Percentiles rank a stretch among this genome's conserved stretches.
Conservation (phyloP, 2,797 vertebrate species). For the Chromobotia macracanthus region DNA sequence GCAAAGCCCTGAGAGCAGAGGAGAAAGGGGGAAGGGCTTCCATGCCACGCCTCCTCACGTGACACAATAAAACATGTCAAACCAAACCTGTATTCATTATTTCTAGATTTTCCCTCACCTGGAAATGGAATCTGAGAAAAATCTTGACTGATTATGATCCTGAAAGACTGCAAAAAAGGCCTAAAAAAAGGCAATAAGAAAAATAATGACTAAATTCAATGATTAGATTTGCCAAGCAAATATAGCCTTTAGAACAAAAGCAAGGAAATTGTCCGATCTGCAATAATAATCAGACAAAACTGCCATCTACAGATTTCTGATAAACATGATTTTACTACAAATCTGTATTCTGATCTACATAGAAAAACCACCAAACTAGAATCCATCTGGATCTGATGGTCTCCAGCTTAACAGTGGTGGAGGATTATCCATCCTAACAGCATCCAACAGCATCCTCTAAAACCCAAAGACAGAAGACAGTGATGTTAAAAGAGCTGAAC, state of each 20-base stretch:
- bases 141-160: constrained; percentile 67
- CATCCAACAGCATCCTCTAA: constrained; percentile 10
- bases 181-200: no score
- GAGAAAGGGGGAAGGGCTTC: constrained; percentile 43
- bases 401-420: not conserved
- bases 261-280: constrained; percentile 5
- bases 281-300: constrained; percentile 21
- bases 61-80: constrained; percentile 80
- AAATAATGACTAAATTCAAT: no score
- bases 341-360: no score
- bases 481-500: constrained; percentile 4
- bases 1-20: constrained; percentile 47
- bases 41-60: constrained; percentile 75
- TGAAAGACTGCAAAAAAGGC: constrained; percentile 53
- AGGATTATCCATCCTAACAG: constrained; percentile 64
- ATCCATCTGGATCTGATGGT: not conserved
- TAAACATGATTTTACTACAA: no score
- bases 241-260: no score
- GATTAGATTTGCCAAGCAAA: no score
- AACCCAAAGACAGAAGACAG: not conserved
- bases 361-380: constrained; percentile 21
- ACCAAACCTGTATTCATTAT: constrained; percentile 75
- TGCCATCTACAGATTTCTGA: no score
- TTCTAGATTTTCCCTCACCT: constrained; percentile 61
- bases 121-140: constrained; percentile 45